Evolutionary conservation across 2,113 vertebrate genomes (phyloP), one percentile per base, ranked within the genome.

Genomic region (Lucifuga dentata): DNA sequence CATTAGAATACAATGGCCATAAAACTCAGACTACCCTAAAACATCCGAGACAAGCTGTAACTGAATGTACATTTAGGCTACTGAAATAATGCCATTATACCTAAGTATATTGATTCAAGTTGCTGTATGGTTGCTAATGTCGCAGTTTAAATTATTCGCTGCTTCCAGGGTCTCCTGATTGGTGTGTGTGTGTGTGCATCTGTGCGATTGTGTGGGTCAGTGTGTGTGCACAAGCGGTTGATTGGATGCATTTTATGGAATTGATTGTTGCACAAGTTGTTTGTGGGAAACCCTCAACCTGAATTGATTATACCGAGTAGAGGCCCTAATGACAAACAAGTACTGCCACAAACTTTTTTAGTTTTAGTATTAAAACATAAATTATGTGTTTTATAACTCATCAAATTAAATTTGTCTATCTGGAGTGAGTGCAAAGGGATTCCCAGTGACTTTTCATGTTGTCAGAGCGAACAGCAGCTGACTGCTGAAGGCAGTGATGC

Each of bases 401-500:
- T 9, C 23, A 8, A 35, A 65, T 76, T 59, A 68, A 72, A 80
- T 35, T 19, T 53, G 26, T 68, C 73, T 73, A 55, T 59, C 36
- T 70, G 33, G 20, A 66, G 19, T 21, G 68, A 65, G 24, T 56
- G 78, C 71, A 16, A 32, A 59, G 76, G 73, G 60, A 64, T 78
- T 76, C 65, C 68, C 50, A 13, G 8, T 68, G 72, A 80, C 78
- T 87, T 66, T 49, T 67, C 20, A 12, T 63, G 52, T 78, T 82
- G 60, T 83, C 64, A 78, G 73, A 53, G 63, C 67, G 67, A 81
- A 66, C 65, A 66, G 85, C 36, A 73, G 58, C 71, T 76, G 78
- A 74, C 26, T 11, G 73, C 87, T 83, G 72, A 63, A 71, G 83
- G 85, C 81, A 5, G 29, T 9, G 41, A 72, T 69, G 74, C 85